Evolutionary conservation across 2,113 vertebrate genomes (phyloP), one percentile per base, ranked within the genome.

Genomic region (Hemibagrus wyckioides): DNA sequence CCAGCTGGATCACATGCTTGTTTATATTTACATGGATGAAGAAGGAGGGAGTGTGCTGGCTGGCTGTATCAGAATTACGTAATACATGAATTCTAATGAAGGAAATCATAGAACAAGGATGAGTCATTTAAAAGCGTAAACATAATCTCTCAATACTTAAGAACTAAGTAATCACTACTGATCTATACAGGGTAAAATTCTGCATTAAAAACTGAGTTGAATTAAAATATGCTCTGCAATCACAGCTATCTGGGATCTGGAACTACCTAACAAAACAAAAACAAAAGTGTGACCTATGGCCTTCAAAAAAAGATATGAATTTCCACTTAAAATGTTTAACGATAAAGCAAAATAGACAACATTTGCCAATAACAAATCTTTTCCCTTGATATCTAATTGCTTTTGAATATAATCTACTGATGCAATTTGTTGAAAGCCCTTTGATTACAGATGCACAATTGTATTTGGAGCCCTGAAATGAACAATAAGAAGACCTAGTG

Each of bases 21-120:
- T 86, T 88, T 88, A 86, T 88, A 52, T 90, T 86, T 86, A 86
- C 81, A 88, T 81, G 82, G 59, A 67, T 59, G 75, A 39, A 44
- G 71, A 50, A 33, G 69, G 75, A 9, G n/a, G 23, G n/a, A 44
- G 71, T 6, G 69, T 19, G 67, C 33, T 44, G 59, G 44, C 21
- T 25, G 57, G 25, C 56, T 85, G 87, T n/a, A 48, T 59, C 25
- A 59, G 23, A 85, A 80, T 80, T 41, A 75, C 83, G 11, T 75
- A 15, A n/a, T 33, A 85, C 36, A 39, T 82, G 23, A 59, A 17
- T 85, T 87, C 71, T 76, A 39, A 69, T 82, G 54, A 85, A 73
- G 57, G 54, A 75, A 69, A 73, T 4, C 59, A 28, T 25, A 83
- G 33, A 73, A 30, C 25, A 48, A 30, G 52, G 36, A 41, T 41